Conservation (phyloP, 2,797 vertebrate species). For the Sylvilagus floridanus region DNA sequence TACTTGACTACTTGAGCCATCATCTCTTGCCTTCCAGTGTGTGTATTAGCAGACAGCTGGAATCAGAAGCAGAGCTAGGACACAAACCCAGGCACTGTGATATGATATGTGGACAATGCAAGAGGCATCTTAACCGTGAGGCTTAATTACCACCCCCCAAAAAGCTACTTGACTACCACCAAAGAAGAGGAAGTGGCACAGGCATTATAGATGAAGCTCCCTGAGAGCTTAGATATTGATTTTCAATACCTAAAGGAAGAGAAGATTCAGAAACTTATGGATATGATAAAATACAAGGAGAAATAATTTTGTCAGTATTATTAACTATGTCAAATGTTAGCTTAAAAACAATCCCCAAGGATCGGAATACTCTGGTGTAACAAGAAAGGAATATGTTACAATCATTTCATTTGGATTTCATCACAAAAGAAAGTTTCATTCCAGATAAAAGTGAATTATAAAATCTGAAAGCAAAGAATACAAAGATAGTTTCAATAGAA, state of each 20-base stretch:
- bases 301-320: background rate
- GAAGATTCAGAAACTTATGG: background rate
- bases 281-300: background rate
- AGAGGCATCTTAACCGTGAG: too few relatives aligned
- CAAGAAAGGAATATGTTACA: background rate
- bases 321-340: background rate
- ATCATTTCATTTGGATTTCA: background rate
- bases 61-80: too few relatives aligned
- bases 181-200: rapidly evolving
- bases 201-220: background rate
- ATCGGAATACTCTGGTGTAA: background rate
- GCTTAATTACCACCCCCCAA: too few relatives aligned
- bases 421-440: background rate
- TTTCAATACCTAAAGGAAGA: background rate
- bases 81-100: too few relatives aligned
- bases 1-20: too few relatives aligned
- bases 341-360: background rate
- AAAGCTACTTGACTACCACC: background rate
- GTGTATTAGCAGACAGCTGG: too few relatives aligned
- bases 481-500: background rate
- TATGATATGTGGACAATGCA: too few relatives aligned
- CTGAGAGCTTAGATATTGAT: background rate
- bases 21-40: too few relatives aligned
- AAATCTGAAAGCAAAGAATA: conserved; percentile 37
- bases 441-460: background rate